These are phyloP conservation scores for Indicator maculatus DNA, from an alignment of 2,113 vertebrate species.

Conservation along the genomic window DNA sequence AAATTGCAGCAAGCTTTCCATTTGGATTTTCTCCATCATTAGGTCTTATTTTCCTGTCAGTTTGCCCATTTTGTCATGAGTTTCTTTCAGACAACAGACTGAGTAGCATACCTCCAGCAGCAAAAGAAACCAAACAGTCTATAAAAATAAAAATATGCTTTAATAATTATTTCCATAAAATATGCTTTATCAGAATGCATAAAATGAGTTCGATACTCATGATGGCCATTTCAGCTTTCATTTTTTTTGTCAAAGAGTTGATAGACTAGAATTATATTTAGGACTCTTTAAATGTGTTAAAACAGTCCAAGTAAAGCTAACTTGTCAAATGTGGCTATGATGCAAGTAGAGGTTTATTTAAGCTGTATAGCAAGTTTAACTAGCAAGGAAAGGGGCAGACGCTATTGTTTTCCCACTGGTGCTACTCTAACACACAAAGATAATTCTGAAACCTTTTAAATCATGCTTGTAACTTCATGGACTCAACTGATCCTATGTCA, in stretches of 20 bases:
- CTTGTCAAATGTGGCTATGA: not conserved
- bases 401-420: not conserved
- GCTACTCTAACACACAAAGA: not conserved
- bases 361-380: not conserved
- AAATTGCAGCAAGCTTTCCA: constrained; percentile 35
- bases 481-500: not conserved
- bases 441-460: not conserved
- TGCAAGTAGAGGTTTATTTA: not conserved
- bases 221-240: not conserved
- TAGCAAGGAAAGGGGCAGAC: not conserved
- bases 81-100: constrained; percentile 43
- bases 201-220: not conserved
- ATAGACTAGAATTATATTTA: not conserved
- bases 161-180: constrained; percentile 26
- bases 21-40: constrained; percentile 47
- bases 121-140: constrained; percentile 12
- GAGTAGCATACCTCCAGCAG: constrained; percentile 41
- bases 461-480: not conserved
- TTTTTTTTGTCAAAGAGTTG: not conserved
- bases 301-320: not conserved
- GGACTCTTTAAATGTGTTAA: not conserved
- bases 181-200: not conserved
- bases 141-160: constrained; percentile 28
- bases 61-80: constrained; percentile 54
- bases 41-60: constrained; percentile 64